A percentile compares a stretch with the other conserved stretches of the same genome.
These are phyloP conservation scores for Eueides isabella DNA, from an alignment of 1,140 invertebrate genomes.

Conservation along the genomic window DNA sequence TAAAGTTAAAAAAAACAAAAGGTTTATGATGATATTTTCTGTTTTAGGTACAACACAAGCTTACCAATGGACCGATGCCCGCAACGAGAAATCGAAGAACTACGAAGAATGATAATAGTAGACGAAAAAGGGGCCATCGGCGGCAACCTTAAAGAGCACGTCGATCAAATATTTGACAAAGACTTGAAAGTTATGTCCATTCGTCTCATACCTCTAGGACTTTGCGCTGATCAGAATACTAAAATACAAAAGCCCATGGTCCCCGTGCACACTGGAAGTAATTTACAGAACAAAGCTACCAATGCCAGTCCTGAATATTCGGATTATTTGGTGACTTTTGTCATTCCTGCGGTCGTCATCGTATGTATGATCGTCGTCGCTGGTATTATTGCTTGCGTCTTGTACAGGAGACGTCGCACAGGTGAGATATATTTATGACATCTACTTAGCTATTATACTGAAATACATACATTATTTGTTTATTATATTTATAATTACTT, in stretches of 20 bases:
- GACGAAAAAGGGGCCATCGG: conserved; percentile 78
- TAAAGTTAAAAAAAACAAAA: too few relatives aligned
- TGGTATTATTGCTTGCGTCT: conserved; percentile 92
- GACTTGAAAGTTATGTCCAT: conserved; percentile 91
- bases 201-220: conserved; percentile 86
- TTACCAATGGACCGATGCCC: conserved; percentile 87
- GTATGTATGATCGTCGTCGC: conserved; percentile 94
- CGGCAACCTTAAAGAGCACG: conserved; percentile 84
- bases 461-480: conserved; percentile 58
- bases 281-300: conserved; percentile 56
- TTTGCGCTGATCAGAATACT: conserved; percentile 85
- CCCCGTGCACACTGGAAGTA: conserved; percentile 49
- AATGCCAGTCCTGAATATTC: conserved; percentile 85
- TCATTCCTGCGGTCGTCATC: conserved; percentile 95
- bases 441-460: not conserved
- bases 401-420: conserved; percentile 92
- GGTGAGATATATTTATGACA: conserved; percentile 75
- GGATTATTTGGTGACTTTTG: conserved; percentile 94
- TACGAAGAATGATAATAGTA: conserved; percentile 87
- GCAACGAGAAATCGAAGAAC: conserved; percentile 86
- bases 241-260: conserved; percentile 62
- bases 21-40: not conserved
- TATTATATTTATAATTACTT: not conserved
- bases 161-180: conserved; percentile 88
- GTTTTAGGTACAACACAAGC: conserved; percentile 77